phyloP scores from a whole-genome alignment of 37 sponge, comb jelly and placozoan species.

The Trichoplax adhaerens region DNA sequence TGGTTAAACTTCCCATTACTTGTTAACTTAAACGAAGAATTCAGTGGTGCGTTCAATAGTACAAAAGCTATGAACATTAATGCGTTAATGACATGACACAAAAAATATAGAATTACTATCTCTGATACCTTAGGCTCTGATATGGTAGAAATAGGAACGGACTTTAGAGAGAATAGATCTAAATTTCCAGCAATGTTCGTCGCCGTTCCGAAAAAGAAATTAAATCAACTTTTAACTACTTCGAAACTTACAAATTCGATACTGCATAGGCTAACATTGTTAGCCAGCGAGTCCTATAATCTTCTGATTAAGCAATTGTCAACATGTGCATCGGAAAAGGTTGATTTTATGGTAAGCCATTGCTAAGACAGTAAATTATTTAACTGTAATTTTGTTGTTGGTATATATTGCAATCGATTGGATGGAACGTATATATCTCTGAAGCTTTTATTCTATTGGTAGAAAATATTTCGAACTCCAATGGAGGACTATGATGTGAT shows the following conservation, averaged over 20 bases:
- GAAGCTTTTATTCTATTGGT: not conserved
- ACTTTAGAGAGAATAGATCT: conserved; percentile 1
- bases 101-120: not conserved
- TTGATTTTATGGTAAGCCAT: not conserved
- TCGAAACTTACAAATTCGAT: too few species aligned
- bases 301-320: conserved; percentile 21
- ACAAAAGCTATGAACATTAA: not conserved
- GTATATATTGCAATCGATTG: too few species aligned
- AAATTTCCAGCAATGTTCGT: conserved; percentile 56
- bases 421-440: too few species aligned
- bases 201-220: conserved; percentile 39
- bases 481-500: conserved; percentile 55
- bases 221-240: conserved; percentile 21
- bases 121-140: not conserved
- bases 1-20: conserved; percentile 69
- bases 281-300: conserved; percentile 30
- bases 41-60: conserved; percentile 23
- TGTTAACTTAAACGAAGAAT: conserved; percentile 61
- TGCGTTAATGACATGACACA: not conserved
- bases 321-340: not conserved
- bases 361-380: too few species aligned
- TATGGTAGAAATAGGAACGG: too few species aligned
- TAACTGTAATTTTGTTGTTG: too few species aligned
- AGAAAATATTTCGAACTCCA: conserved; percentile 69
- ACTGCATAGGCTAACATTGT: not conserved